Conservation (phyloP, 2,113 vertebrate genomes). For the Zingel zingel region DNA sequence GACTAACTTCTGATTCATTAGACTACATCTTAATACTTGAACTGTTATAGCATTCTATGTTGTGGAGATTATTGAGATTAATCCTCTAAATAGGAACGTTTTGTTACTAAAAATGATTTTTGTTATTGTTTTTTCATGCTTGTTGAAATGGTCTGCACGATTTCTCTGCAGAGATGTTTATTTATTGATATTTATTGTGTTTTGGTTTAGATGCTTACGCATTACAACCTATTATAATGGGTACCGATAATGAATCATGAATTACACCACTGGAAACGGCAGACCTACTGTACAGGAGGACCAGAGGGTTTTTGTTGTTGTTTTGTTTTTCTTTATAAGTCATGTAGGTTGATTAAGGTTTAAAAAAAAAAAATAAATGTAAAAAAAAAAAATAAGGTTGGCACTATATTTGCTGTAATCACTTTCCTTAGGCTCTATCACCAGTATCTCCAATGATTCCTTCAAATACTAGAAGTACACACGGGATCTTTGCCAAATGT, state of each 20-base stretch:
- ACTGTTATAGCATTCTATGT: conserved; percentile 74
- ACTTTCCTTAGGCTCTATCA: conserved; percentile 10
- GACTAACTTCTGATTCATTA: conserved; percentile 70
- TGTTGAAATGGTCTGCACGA: conserved; percentile 48
- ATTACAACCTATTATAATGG: conserved; percentile 25
- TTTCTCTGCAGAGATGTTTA: conserved; percentile 71
- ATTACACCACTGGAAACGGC: conserved; percentile 49
- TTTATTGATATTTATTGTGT: conserved; percentile 83
- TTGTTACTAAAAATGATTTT: conserved; percentile 60
- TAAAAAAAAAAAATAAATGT: not conserved
- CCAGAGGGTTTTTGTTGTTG: conserved; percentile 1
- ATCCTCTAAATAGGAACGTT: conserved; percentile 69
- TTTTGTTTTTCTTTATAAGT: conserved; percentile 20
- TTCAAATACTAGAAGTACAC: conserved; percentile 22
- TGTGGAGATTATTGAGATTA: conserved; percentile 77
- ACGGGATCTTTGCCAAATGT: conserved; percentile 12
- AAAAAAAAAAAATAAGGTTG: not conserved
- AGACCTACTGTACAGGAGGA: conserved; percentile 68
- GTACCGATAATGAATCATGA: conserved; percentile 49
- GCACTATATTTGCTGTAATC: conserved; percentile 50
- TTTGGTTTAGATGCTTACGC: conserved; percentile 34
- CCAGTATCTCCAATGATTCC: not conserved
- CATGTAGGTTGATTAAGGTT: conserved; percentile 7
- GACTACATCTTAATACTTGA: conserved; percentile 79
- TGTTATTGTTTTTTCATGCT: conserved; percentile 43